Evolutionary conservation across 2,888 invertebrate genomes (phyloP), one percentile per base, ranked within the genome.

Genomic region (Drosophila vallismaia): DNA sequence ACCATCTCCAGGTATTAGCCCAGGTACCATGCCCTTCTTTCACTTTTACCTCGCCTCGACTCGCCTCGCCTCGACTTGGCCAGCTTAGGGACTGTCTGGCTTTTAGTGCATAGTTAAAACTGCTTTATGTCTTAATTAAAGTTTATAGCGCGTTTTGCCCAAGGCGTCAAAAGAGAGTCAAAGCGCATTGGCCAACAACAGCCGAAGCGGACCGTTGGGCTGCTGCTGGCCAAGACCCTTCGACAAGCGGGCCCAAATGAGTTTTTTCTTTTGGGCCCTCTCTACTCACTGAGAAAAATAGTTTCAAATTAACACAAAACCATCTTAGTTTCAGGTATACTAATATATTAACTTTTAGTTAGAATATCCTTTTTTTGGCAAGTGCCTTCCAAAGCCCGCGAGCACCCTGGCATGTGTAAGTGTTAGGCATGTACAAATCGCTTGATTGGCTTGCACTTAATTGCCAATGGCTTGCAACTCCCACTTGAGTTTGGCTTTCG

Each of bases 51-150:
- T 5, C 36, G 19, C 2, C 19, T 19, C 10, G 9, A 4, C 53
- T 6, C 42, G 24, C 5, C 44, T 59, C 52, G 60, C 2, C 19
- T 19, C 19, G 38, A 10, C 56, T 52, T 58, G 38, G 54, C 55
- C 40, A 51, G 38, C 54, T 57, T 42, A 53, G 67, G 52, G 31
- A n/a, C 44, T 19, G 51, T 42, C 67, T 42, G 36, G 36, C 52
- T 69, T 79, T 75, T 75, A 83, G 86, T 80, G 53, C 76, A 86
- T 69, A 74, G 82, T 86, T 86, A 84, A 85, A 79, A 71, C 67
- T 74, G 75, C 74, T 79, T 89, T 83, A 89, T 89, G 90, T 90
- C 90, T 89, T 89, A 88, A 89, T 89, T 89, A 89, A 89, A 80
- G 82, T 89, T 88, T 82, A 90, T 82, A 78, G 83, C 75, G 60